Conservation (phyloP, 2,113 vertebrate genomes). For the Anarrhichthys ocellatus region DNA sequence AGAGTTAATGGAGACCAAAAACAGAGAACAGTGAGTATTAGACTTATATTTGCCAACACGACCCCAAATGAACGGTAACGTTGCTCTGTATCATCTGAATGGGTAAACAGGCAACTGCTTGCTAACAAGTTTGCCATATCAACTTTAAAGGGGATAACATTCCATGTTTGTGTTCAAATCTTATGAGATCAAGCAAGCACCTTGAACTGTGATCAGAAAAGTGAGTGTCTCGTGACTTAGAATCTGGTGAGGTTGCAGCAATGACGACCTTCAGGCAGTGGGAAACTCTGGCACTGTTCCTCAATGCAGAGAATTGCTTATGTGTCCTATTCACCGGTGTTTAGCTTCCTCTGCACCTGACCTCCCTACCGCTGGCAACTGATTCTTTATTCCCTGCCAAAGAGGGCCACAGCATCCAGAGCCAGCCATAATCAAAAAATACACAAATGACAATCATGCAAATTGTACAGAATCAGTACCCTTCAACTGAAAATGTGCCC, state of each 20-base stretch:
- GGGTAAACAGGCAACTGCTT: not conserved
- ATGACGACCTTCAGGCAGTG: conserved; percentile 11
- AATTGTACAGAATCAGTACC: not conserved
- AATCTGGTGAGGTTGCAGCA: conserved; percentile 44
- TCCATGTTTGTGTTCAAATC: not conserved
- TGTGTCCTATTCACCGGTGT: not conserved
- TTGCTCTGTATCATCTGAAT: not conserved
- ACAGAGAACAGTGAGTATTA: not conserved
- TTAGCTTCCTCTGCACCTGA: conserved; percentile 17
- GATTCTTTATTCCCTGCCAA: conserved; percentile 20
- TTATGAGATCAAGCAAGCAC: not conserved
- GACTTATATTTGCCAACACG: not conserved
- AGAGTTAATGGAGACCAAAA: not conserved
- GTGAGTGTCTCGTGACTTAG: not conserved
- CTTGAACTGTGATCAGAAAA: conserved; percentile 2
- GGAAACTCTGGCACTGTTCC: conserved; percentile 26
- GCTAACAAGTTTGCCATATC: not conserved
- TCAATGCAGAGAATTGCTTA: conserved; percentile 12
- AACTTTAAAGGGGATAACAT: not conserved
- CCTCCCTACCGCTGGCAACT: conserved; percentile 31
- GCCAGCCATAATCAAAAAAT: conserved; percentile 27
- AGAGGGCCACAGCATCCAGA: conserved; percentile 11
- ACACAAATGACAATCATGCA: not conserved
- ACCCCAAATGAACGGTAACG: not conserved
- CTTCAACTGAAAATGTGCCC: not conserved